Conservation (phyloP, 1,140 invertebrate species). For the Hydropsyche tenuis region DNA sequence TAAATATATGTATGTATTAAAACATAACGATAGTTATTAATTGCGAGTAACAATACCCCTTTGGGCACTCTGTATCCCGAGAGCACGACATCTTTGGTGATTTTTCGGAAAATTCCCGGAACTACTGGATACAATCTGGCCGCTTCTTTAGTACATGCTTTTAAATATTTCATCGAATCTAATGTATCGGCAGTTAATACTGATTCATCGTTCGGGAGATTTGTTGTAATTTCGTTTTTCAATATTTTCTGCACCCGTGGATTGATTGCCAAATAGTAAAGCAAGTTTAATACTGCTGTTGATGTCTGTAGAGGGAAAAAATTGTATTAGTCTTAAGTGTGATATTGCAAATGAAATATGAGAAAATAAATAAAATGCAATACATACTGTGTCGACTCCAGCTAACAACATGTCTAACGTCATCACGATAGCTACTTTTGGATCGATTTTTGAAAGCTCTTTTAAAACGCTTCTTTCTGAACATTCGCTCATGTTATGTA, state of each 20-base stretch:
- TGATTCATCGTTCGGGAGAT: constrained; percentile 59
- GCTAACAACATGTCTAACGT: constrained; percentile 76
- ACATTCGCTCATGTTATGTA: constrained; percentile 51
- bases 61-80: constrained; percentile 67
- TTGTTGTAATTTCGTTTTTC: constrained; percentile 60
- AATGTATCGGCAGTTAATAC: constrained; percentile 63
- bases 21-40: too few relatives aligned
- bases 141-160: constrained; percentile 71
- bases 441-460: constrained; percentile 62
- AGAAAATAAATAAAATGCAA: too few relatives aligned
- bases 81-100: constrained; percentile 63
- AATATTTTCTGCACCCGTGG: constrained; percentile 64
- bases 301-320: constrained; percentile 53
- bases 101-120: constrained; percentile 60
- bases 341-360: too few relatives aligned
- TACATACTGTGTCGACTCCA: constrained; percentile 80
- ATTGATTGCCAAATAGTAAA: constrained; percentile 67
- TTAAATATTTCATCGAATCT: constrained; percentile 65
- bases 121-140: constrained; percentile 64
- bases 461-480: constrained; percentile 62
- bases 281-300: constrained; percentile 52
- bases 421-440: constrained; percentile 68
- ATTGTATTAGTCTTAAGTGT: too few relatives aligned
- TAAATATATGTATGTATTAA: too few relatives aligned
- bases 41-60: constrained; percentile 64